Conservation (phyloP, 2,888 invertebrate genomes). For the Latrodectus elegans region DNA sequence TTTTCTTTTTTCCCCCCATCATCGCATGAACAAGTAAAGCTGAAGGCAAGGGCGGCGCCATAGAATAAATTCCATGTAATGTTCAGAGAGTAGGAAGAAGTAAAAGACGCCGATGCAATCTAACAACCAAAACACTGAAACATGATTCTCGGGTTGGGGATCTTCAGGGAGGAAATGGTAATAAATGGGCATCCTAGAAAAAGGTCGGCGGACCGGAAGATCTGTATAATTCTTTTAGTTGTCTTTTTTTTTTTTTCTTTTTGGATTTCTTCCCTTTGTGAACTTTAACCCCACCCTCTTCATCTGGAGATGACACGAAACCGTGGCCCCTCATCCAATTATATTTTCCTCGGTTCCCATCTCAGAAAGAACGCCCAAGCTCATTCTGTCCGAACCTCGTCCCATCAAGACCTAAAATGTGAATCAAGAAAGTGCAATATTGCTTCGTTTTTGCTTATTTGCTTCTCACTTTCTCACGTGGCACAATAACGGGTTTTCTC, state of each 20-base stretch:
- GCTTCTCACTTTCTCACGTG: no score
- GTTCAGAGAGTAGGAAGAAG: not conserved
- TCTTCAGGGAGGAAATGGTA: slow-evolving; percentile 10
- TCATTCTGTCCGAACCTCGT: no score
- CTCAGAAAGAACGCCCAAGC: not conserved
- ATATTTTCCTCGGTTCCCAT: not conserved
- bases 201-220: slow-evolving; percentile 31
- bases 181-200: slow-evolving; percentile 28
- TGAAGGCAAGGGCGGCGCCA: not conserved
- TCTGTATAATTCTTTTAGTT: slow-evolving; percentile 12
- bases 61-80: not conserved
- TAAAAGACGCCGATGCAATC: not conserved
- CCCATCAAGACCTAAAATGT: no score
- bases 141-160: not conserved
- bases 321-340: slow-evolving; percentile 50
- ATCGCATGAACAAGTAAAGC: not conserved
- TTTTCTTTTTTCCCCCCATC: not conserved
- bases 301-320: slow-evolving; percentile 68
- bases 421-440: no score
- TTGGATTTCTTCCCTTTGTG: not conserved
- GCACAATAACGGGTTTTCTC: no score
- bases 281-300: slow-evolving; percentile 33
- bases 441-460: no score
- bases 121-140: not conserved
- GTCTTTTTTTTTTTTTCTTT: slow-evolving; percentile 11